These are phyloP conservation scores for Melieria omissa DNA, from an alignment of 2,888 invertebrate species.

Conservation along the genomic window DNA sequence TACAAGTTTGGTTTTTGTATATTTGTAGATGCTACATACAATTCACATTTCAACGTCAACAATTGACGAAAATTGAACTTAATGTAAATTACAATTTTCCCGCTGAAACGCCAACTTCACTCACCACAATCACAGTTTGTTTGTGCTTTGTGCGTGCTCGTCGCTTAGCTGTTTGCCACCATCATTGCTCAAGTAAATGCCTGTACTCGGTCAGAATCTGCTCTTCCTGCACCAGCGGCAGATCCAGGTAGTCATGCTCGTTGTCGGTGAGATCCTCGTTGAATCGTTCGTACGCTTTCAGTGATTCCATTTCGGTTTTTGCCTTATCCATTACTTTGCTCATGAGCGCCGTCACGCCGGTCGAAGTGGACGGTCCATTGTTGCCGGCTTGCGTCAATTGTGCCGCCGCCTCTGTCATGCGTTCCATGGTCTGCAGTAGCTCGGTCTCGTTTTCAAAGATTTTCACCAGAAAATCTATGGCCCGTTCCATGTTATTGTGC, in stretches of 20 bases:
- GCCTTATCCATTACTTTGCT: slow-evolving; percentile 51
- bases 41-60: no score
- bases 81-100: no score
- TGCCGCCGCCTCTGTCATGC: slow-evolving; percentile 53
- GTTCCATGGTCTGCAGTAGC: slow-evolving; percentile 55
- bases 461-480: slow-evolving; percentile 72
- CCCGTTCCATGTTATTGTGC: slow-evolving; percentile 70
- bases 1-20: no score
- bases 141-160: no score
- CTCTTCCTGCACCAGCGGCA: slow-evolving; percentile 77
- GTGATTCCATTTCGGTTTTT: slow-evolving; percentile 54
- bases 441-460: slow-evolving; percentile 56
- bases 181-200: slow-evolving; percentile 68
- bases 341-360: slow-evolving; percentile 45
- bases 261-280: slow-evolving; percentile 69
- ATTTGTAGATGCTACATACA: no score
- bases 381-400: slow-evolving; percentile 11
- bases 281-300: slow-evolving; percentile 71
- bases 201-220: slow-evolving; percentile 76
- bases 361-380: slow-evolving; percentile 49
- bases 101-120: no score
- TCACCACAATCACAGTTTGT: no score
- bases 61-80: no score
- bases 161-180: background rate
- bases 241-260: slow-evolving; percentile 81